Evolutionary conservation across 2,113 vertebrate species (phyloP).

Genomic region (Neodon shergylaensis): DNA sequence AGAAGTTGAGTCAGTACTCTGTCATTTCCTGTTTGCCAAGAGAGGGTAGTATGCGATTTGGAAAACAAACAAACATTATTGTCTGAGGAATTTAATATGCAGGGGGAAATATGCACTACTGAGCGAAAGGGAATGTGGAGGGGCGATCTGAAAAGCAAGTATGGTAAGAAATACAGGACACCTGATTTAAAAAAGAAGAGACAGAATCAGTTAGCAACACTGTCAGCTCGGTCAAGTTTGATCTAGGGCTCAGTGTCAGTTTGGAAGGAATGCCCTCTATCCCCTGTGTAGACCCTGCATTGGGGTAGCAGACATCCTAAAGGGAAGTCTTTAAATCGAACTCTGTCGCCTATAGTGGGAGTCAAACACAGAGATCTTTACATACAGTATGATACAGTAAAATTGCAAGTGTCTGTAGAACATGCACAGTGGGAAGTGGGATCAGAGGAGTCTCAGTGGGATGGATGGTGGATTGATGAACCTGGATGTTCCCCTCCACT

Average conservation of each 20-base stretch:
- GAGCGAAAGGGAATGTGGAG: neutral
- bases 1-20: constrained; percentile 41
- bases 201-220: neutral
- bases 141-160: neutral
- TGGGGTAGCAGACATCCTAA: accelerated
- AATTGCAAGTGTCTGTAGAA: too few species aligned
- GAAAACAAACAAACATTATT: neutral
- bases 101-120: neutral
- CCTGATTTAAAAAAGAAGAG: neutral
- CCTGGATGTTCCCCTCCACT: neutral
- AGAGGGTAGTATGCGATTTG: neutral
- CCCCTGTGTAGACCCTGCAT: accelerated
- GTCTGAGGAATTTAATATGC: neutral
- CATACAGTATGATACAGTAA: neutral
- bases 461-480: neutral
- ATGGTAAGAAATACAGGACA: neutral
- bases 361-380: neutral
- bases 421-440: neutral
- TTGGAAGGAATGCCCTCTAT: too few species aligned
- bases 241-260: accelerated
- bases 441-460: accelerated
- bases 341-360: too few species aligned
- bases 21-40: constrained; percentile 50
- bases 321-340: neutral
- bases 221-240: neutral